Evolutionary conservation across 2,888 invertebrate genomes (phyloP).

Genomic region (Apotomis betuletana): DNA sequence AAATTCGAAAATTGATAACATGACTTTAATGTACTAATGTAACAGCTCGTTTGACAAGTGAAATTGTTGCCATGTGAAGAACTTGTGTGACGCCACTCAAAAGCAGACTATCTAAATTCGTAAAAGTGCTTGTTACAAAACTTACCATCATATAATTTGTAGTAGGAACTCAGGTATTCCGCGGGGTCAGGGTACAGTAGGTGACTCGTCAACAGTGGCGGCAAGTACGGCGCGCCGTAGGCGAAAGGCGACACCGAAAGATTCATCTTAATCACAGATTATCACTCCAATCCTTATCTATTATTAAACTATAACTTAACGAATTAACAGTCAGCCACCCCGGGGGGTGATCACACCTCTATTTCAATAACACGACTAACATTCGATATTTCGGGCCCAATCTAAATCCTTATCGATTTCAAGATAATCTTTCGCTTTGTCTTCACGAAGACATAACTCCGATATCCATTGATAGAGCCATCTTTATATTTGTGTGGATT

Average conservation of each 20-base stretch:
- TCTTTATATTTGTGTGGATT: background rate
- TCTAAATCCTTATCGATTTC: constrained; percentile 30
- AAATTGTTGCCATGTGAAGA: no score
- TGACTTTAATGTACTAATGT: no score
- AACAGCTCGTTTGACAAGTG: no score
- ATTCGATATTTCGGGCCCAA: constrained; percentile 7
- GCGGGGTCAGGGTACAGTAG: constrained; percentile 64
- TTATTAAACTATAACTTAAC: constrained; percentile 15
- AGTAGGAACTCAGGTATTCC: constrained; percentile 67
- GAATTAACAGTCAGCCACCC: constrained; percentile 24
- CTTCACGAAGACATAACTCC: constrained; percentile 12
- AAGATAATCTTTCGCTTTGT: constrained; percentile 26
- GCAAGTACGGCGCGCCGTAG: constrained; percentile 58
- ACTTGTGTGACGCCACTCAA: background rate
- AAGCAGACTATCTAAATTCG: background rate
- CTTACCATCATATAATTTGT: constrained; percentile 75
- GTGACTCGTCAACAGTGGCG: constrained; percentile 62
- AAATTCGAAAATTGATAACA: no score
- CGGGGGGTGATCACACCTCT: constrained; percentile 6
- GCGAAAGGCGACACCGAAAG: constrained; percentile 59
- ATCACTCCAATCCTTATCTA: constrained; percentile 54
- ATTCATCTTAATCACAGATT: constrained; percentile 62
- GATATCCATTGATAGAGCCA: background rate
- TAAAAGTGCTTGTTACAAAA: constrained; percentile 33
- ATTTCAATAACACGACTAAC: constrained; percentile 19